phyloP scores from a whole-genome alignment of 2,888 invertebrate species.

The Nasonovia ribisnigri region DNA sequence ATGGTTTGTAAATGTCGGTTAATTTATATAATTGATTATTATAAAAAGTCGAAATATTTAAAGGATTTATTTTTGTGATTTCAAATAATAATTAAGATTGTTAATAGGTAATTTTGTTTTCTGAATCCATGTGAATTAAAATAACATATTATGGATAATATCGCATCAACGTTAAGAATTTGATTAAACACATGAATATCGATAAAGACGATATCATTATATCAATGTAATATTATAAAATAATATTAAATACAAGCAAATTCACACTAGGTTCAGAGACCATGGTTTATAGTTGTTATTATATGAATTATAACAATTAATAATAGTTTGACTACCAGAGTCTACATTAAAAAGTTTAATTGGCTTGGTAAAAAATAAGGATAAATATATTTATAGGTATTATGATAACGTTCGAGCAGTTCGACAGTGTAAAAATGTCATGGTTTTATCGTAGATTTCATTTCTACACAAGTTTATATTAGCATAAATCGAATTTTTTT shows the following conservation, averaged over 20 bases:
- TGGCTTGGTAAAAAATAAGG: background rate
- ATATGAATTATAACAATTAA: background rate
- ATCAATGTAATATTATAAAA: background rate
- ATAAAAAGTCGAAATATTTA: too few species aligned
- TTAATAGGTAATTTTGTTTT: background rate
- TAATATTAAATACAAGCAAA: background rate
- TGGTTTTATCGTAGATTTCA: background rate
- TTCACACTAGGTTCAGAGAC: background rate
- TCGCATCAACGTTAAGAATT: background rate
- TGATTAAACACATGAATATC: background rate
- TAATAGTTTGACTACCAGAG: background rate
- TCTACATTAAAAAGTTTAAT: background rate
- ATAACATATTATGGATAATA: background rate
- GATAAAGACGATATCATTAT: background rate
- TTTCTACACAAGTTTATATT: background rate
- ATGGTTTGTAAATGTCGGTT: background rate
- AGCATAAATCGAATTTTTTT: slow-evolving; percentile 8
- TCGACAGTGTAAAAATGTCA: background rate
- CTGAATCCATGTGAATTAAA: background rate
- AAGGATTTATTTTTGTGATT: background rate
- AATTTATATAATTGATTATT: background rate
- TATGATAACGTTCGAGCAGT: background rate
- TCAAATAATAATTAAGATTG: background rate
- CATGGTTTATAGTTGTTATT: background rate
- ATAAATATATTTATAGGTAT: background rate